Base-by-base conservation (phyloP, 2,113 vertebrate genomes). In the Indicator indicator region DNA sequence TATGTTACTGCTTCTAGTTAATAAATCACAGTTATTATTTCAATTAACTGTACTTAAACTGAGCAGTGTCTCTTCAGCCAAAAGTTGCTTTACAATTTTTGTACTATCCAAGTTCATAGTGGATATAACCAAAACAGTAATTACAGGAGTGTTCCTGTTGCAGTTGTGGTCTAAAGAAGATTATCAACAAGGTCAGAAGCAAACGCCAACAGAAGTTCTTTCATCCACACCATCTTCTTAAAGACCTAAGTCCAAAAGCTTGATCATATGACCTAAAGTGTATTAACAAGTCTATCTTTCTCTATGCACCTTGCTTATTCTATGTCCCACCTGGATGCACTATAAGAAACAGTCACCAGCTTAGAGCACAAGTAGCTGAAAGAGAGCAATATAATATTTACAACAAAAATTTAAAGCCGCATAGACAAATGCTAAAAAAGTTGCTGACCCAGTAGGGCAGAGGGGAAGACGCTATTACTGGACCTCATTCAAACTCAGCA, bases 11-110 rank as follows among this genome's bases (percentile, higher is more conserved):
- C 19, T 77, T 70, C 65, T 64, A 65, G 60, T 78, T 40, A 33
- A 33, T 48, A 91, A 90, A 68, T 93, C 76, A 76, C 88, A 21
- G 38, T 74, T 93, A 55, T 8, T 72, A 32, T 79, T 94, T 88
- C 74, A 91, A 76, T 69, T 91, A 91, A 74, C 68, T 46, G 15
- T 13, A 52, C 52, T 65, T 52, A 72, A 55, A 71, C 0, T 59
- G n/a, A 77, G 40, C 7, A 26, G 44, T 12, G 11, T 42, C 42
- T 89, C 68, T 69, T 89, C 50, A 80, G 72, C 28, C 48, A 86
- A 26, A 71, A 83, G 79, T 48, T 76, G 56, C 44, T 58, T 23
- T 16, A 23, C 11, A 55, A 50, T 56, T 80, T 91, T 11, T 59
- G 9, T 38, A 62, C 46, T 60, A 78, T 2, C 58, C 54, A 77